A percentile compares a stretch with the other conserved stretches of the same genome.
phyloP scores from a whole-genome alignment of 2,888 invertebrate genomes.

The Saturnia pavonia region DNA sequence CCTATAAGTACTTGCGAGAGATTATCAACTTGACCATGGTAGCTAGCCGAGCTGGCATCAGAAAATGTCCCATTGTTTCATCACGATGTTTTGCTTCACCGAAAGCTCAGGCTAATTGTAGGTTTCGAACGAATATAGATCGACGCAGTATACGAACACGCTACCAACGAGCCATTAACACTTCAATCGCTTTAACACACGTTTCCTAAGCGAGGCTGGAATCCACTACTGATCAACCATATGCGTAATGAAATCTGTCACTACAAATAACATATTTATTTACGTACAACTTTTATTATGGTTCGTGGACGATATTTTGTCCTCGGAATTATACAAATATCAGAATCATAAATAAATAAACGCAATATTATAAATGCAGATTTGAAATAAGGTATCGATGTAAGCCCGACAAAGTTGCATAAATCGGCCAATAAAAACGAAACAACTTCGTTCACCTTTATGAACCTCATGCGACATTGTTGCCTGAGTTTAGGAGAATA shows the following conservation, averaged over 20 bases:
- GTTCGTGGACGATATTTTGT: background rate
- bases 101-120: background rate
- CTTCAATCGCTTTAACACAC: background rate
- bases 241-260: background rate
- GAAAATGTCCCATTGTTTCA: too few relatives aligned
- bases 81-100: too few relatives aligned
- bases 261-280: background rate
- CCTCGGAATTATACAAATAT: background rate
- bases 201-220: background rate
- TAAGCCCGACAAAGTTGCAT: background rate
- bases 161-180: background rate
- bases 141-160: background rate
- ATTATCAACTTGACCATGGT: too few relatives aligned
- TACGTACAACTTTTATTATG: background rate
- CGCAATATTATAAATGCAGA: conserved; percentile 1
- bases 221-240: background rate
- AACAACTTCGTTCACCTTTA: background rate
- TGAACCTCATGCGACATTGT: background rate
- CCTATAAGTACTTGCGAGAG: too few relatives aligned
- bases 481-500: background rate
- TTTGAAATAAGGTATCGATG: conserved; percentile 1
- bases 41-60: too few relatives aligned
- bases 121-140: background rate
- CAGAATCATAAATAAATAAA: background rate
- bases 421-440: background rate